phyloP scores from a whole-genome alignment of 2,113 vertebrate genomes.

The Manacus vitellinus region DNA sequence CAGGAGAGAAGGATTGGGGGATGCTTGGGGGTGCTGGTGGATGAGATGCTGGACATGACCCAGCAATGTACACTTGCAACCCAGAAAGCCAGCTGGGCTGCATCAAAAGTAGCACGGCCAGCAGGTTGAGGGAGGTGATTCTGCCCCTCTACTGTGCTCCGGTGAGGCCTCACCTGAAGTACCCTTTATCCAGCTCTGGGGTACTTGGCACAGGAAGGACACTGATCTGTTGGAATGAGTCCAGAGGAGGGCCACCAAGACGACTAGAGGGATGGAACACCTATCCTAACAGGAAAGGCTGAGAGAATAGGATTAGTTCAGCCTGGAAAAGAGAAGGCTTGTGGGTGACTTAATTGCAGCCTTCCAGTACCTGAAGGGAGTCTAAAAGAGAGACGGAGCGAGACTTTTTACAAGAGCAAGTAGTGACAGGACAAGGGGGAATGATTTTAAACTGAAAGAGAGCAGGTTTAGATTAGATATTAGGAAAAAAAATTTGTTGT shows the following conservation, averaged over 20 bases:
- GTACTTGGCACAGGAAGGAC: background rate
- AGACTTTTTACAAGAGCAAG: background rate
- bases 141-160: background rate
- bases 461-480: background rate
- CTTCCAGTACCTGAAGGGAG: background rate
- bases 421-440: background rate
- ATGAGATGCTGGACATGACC: background rate
- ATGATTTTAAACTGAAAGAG: background rate
- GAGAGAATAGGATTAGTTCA: background rate
- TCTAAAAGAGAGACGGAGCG: background rate
- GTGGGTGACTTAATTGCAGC: background rate
- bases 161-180: background rate
- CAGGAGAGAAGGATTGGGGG: background rate
- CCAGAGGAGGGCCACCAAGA: background rate
- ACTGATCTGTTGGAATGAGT: fast-evolving
- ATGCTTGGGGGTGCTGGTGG: fast-evolving
- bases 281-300: background rate
- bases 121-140: background rate
- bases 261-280: background rate
- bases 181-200: background rate
- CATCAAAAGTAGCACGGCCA: fast-evolving
- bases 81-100: background rate
- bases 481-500: background rate
- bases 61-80: background rate
- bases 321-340: background rate